A percentile compares a stretch with the other conserved stretches of the same genome.
Conservation (phyloP, 2,888 invertebrate genomes). For the Frankliniella fusca region DNA sequence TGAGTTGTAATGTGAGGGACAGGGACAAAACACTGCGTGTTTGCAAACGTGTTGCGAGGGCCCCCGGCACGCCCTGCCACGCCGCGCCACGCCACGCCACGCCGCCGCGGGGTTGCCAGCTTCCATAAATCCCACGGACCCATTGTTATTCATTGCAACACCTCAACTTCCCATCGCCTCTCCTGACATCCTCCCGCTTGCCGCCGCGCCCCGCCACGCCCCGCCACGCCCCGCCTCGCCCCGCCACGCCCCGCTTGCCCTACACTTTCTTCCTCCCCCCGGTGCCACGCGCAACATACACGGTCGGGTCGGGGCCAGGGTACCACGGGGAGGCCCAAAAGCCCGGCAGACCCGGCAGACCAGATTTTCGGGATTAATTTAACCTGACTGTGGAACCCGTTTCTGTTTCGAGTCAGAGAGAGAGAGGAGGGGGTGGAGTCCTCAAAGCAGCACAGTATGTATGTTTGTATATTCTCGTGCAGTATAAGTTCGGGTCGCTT, state of each 20-base stretch:
- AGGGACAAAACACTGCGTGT: no score
- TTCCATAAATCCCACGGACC: constrained; percentile 14
- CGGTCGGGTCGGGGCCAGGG: no score
- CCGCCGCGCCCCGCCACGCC: neutral
- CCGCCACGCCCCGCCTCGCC: neutral
- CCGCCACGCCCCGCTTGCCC: neutral
- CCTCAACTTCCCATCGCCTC: constrained; percentile 16
- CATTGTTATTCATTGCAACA: constrained; percentile 26
- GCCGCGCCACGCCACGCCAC: neutral
- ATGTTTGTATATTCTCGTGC: no score
- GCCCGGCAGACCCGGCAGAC: neutral
- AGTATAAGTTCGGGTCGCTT: no score
- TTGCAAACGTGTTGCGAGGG: no score
- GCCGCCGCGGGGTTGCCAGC: neutral
- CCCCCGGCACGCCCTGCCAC: neutral
- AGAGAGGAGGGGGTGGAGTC: neutral
- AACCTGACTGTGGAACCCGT: no score
- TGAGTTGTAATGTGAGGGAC: no score
- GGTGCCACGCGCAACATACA: no score
- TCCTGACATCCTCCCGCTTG: neutral
- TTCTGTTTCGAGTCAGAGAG: neutral
- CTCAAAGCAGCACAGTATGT: no score
- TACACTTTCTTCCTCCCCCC: neutral
- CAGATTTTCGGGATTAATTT: no score
- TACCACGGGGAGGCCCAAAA: neutral